phyloP scores from a whole-genome alignment of 2,888 invertebrate species.

The Caenorhabditis panamensis region DNA sequence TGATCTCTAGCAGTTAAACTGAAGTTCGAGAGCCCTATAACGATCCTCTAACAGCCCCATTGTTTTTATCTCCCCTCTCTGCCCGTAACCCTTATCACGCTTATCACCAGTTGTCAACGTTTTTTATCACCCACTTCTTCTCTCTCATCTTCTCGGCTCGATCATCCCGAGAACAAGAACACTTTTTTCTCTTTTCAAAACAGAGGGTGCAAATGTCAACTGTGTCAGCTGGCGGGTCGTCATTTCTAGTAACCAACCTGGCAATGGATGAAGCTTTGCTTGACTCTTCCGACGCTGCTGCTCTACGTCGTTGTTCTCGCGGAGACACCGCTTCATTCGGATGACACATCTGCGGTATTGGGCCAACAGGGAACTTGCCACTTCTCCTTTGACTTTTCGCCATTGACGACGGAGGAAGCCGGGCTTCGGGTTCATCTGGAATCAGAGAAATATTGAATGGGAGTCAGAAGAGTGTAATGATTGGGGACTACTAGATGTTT shows the following conservation, averaged over 20 bases:
- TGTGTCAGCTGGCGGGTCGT: conserved; percentile 10
- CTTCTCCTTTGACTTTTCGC: conserved; percentile 59
- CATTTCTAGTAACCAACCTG: no score
- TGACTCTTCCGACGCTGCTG: conserved; percentile 64
- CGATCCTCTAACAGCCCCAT: conserved; percentile 1
- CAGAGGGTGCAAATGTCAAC: conserved; percentile 20
- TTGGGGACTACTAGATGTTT: no score
- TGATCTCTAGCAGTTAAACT: conserved; percentile 16
- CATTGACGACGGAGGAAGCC: conserved; percentile 63
- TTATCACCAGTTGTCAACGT: conserved; percentile 8
- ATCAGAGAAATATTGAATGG: neutral
- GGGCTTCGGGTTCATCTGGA: conserved; percentile 68
- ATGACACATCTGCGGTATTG: conserved; percentile 64
- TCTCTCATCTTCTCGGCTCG: neutral
- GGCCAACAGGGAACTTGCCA: conserved; percentile 48
- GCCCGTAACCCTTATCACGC: neutral
- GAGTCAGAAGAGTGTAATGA: no score
- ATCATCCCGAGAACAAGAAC: conserved; percentile 6
- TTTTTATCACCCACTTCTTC: conserved; percentile 15
- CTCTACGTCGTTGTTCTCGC: conserved; percentile 61
- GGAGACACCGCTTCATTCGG: conserved; percentile 63
- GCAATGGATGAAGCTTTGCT: conserved; percentile 69
- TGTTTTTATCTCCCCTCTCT: conserved; percentile 4
- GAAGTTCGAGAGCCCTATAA: conserved; percentile 21
- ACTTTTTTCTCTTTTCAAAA: conserved; percentile 10